Conservation (phyloP, 2,888 invertebrate species). For the Eupsilia transversa region DNA sequence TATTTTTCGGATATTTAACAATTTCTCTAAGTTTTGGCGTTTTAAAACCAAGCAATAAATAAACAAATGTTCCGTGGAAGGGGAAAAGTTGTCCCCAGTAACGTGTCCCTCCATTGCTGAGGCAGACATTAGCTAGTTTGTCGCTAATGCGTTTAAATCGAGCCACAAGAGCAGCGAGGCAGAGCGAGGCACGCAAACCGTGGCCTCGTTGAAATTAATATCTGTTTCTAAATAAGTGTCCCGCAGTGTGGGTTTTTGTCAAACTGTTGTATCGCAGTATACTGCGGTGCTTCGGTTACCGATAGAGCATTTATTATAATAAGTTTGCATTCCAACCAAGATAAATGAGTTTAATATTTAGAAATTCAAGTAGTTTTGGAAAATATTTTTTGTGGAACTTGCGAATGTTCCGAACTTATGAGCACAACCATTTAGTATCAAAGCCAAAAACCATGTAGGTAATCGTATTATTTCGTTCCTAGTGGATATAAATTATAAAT, state of each 20-base stretch:
- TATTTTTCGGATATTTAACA: neutral
- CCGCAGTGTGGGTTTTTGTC: constrained; percentile 81
- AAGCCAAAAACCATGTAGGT: neutral
- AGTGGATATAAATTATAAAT: neutral
- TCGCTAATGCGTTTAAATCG: constrained; percentile 68
- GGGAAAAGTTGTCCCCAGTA: neutral
- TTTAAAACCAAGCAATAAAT: neutral
- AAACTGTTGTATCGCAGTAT: constrained; percentile 60
- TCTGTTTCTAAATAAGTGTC: constrained; percentile 86
- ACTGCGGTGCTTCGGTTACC: constrained; percentile 54
- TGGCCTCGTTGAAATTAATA: constrained; percentile 86
- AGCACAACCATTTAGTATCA: neutral
- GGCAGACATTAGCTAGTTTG: constrained; percentile 58
- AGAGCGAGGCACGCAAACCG: constrained; percentile 82
- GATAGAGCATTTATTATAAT: constrained; percentile 50
- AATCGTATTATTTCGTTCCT: no score
- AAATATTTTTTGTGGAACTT: constrained; percentile 39
- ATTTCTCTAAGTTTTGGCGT: neutral
- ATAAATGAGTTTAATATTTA: constrained; percentile 52
- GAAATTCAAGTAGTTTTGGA: constrained; percentile 47
- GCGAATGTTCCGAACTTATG: neutral
- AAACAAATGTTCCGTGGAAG: neutral
- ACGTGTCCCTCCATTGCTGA: constrained; percentile 17
- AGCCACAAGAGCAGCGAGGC: constrained; percentile 62
- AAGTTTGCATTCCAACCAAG: constrained; percentile 52